Evolutionary conservation across 2,888 invertebrate genomes (phyloP).

Genomic region (Disparrhopalites patrizii): DNA sequence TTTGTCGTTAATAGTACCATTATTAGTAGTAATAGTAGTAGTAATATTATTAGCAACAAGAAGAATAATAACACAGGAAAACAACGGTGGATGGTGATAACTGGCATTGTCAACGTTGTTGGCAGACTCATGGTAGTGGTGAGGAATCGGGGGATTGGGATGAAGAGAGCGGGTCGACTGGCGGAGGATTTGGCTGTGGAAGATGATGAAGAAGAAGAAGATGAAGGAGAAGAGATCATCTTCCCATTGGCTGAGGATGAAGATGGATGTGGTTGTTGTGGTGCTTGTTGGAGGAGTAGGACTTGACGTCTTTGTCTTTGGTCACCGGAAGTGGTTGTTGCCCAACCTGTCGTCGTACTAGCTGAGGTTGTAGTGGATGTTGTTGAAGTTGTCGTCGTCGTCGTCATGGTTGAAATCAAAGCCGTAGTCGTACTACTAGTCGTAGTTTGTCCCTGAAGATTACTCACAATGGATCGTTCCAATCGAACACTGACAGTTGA

Average conservation of each 20-base stretch:
- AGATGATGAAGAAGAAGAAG: background rate
- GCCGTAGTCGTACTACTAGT: too few species aligned
- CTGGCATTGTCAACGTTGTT: conserved; percentile 13
- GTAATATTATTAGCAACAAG: conserved; percentile 29
- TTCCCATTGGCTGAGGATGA: conserved; percentile 12
- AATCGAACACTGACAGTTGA: conserved; percentile 12
- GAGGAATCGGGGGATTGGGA: too few species aligned
- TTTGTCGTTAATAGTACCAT: conserved; percentile 28
- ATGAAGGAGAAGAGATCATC: too few species aligned
- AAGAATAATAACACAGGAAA: conserved; percentile 31
- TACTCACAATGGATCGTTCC: background rate
- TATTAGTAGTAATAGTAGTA: conserved; percentile 22
- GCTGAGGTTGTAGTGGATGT: too few species aligned
- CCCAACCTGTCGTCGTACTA: too few species aligned
- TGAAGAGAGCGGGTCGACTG: conserved; percentile 8
- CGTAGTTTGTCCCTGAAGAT: conserved; percentile 13
- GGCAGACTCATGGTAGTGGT: conserved; percentile 26
- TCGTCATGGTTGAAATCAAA: too few species aligned
- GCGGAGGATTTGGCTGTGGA: conserved; percentile 14
- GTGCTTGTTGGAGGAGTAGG: too few species aligned
- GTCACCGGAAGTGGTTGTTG: too few species aligned
- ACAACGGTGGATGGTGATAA: conserved; percentile 23
- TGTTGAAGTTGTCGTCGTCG: too few species aligned
- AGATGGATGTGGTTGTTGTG: background rate
- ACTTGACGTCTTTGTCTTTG: too few species aligned